phyloP scores from a whole-genome alignment of 2,888 invertebrate genomes.

The Cotesia congregata region DNA sequence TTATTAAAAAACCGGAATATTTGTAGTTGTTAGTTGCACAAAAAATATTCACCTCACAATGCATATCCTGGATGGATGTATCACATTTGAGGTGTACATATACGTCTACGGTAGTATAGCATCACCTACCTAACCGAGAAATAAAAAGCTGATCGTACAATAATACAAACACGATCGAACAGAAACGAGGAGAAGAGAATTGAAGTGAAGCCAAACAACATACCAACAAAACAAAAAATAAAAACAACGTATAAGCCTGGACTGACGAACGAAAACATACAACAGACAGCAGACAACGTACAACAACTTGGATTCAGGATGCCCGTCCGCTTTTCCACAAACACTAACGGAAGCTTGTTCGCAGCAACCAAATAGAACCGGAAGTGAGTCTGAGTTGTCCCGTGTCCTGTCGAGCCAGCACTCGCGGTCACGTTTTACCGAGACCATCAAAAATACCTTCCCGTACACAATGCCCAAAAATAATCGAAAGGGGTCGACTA shows the following conservation, averaged over 20 bases:
- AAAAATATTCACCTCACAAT: no score
- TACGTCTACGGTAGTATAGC: background rate
- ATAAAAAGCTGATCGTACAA: background rate
- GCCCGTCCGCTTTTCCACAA: conserved; percentile 1
- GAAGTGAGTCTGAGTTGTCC: background rate
- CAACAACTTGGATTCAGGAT: background rate
- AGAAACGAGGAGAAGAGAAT: no score
- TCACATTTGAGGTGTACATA: no score
- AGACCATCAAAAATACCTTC: background rate
- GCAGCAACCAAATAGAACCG: background rate
- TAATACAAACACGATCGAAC: no score
- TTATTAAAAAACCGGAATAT: no score
- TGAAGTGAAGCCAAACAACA: no score
- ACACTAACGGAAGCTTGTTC: background rate
- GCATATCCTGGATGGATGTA: no score
- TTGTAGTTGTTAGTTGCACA: no score
- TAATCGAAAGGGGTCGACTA: background rate
- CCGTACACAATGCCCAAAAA: background rate
- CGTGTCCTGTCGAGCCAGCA: background rate
- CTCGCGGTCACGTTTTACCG: background rate
- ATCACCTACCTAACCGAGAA: background rate
- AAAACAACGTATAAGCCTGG: no score
- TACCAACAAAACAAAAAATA: no score
- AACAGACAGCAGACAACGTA: background rate
- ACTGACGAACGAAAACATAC: background rate